These are phyloP conservation scores for Meteorus sp. DNA, from an alignment of 1,140 invertebrate species.

Conservation along the genomic window DNA sequence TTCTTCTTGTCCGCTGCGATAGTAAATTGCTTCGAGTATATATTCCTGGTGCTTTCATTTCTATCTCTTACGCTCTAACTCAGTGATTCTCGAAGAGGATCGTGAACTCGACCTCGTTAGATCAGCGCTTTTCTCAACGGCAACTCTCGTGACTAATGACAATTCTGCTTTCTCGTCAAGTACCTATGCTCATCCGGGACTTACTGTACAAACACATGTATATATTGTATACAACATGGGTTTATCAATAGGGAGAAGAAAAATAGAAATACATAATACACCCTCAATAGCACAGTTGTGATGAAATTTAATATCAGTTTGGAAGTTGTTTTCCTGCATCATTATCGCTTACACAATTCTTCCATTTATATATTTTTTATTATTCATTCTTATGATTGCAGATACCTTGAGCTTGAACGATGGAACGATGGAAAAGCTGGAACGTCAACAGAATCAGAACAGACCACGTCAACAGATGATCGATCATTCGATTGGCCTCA, in stretches of 20 bases:
- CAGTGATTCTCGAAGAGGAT: conserved; percentile 8
- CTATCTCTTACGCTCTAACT: neutral
- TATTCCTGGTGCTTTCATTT: neutral
- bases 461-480: conserved; percentile 54
- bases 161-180: conserved; percentile 26
- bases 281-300: too few relatives aligned
- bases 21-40: neutral
- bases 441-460: conserved; percentile 45
- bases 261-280: neutral
- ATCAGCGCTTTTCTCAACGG: conserved; percentile 29
- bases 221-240: too few relatives aligned
- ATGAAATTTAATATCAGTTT: too few relatives aligned
- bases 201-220: conserved; percentile 1
- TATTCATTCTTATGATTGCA: conserved; percentile 35
- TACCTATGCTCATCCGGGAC: neutral
- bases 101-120: conserved; percentile 26
- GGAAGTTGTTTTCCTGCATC: too few relatives aligned
- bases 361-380: neutral
- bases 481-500: conserved; percentile 42
- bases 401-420: conserved; percentile 56
- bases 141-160: conserved; percentile 30
- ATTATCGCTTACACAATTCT: too few relatives aligned
- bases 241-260: neutral
- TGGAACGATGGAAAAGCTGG: conserved; percentile 48
- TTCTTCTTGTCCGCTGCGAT: too few relatives aligned